Evolutionary conservation across 2,113 vertebrate genomes (phyloP).

Genomic region (Tonatia bakeri): DNA sequence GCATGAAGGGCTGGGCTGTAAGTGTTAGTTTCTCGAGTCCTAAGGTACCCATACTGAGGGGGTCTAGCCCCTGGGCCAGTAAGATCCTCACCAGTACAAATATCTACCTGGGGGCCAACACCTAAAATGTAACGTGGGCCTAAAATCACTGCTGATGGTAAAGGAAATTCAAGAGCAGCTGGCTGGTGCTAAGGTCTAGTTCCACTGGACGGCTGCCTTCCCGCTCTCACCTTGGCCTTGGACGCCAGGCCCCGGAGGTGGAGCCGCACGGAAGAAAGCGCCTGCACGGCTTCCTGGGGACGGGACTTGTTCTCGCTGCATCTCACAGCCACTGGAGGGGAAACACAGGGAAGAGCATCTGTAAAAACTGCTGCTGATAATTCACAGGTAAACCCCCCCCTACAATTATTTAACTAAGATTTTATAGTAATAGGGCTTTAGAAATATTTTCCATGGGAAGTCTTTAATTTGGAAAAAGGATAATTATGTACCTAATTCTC

Average conservation of each 20-base stretch:
- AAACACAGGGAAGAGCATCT: not conserved
- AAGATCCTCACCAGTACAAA: not conserved
- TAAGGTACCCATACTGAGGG: not conserved
- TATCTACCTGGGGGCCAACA: not conserved
- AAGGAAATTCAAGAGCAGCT: not conserved
- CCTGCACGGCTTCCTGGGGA: slow-evolving; percentile 87
- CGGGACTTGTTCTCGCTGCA: slow-evolving; percentile 88
- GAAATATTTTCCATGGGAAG: not conserved
- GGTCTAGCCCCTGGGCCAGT: not conserved
- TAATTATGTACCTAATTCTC: not conserved
- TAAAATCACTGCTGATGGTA: not conserved
- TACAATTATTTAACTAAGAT: not conserved
- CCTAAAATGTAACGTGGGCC: not conserved
- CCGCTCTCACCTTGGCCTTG: slow-evolving; percentile 91
- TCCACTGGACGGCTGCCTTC: too few relatives aligned
- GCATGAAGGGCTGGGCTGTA: not conserved
- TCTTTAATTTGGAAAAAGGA: slow-evolving; percentile 15
- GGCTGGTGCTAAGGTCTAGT: not conserved
- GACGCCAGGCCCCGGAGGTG: slow-evolving; percentile 88
- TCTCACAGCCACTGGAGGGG: slow-evolving; percentile 87
- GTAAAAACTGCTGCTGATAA: not conserved
- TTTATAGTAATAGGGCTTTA: not conserved
- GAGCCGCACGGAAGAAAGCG: slow-evolving; percentile 92
- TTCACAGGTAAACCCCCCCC: not conserved
- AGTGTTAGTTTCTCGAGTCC: not conserved